Evolutionary conservation across 2,797 vertebrate genomes (phyloP).

Genomic region (Lerista edwardsae): DNA sequence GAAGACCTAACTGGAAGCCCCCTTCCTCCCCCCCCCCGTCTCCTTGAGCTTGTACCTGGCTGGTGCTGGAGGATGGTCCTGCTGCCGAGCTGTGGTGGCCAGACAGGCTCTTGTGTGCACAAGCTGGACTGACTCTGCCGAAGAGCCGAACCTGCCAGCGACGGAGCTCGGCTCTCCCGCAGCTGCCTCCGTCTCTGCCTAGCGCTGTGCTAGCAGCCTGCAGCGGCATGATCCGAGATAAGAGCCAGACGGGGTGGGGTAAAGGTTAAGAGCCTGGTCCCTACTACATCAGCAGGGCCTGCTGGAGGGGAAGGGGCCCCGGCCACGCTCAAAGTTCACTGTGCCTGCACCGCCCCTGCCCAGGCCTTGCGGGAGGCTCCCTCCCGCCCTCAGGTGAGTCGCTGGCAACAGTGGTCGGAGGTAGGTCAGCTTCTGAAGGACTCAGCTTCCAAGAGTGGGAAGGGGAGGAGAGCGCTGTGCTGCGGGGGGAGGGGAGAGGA

Average conservation of each 20-base stretch:
- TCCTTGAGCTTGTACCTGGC: neutral
- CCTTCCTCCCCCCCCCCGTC: neutral
- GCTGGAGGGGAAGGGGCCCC: neutral
- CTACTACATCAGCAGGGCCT: neutral
- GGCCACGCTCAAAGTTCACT: constrained; percentile 9
- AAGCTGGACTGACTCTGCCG: no score
- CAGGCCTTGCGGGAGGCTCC: neutral
- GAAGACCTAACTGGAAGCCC: neutral
- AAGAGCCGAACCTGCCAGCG: no score
- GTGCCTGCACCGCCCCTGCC: rapidly evolving
- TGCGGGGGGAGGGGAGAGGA: neutral
- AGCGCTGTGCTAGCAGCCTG: neutral
- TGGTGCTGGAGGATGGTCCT: no score
- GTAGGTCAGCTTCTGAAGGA: neutral
- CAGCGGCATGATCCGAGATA: neutral
- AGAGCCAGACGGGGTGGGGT: neutral
- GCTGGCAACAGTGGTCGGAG: neutral
- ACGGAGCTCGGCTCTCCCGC: neutral
- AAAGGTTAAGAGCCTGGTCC: neutral
- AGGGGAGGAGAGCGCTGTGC: neutral
- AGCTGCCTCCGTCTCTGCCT: neutral
- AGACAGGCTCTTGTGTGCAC: no score
- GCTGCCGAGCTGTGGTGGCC: no score
- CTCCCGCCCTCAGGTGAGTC: neutral
- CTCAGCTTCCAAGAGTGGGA: neutral